Evolutionary conservation across 2,113 vertebrate genomes (phyloP).

Genomic region (Cyprinodon brontotheroides): DNA sequence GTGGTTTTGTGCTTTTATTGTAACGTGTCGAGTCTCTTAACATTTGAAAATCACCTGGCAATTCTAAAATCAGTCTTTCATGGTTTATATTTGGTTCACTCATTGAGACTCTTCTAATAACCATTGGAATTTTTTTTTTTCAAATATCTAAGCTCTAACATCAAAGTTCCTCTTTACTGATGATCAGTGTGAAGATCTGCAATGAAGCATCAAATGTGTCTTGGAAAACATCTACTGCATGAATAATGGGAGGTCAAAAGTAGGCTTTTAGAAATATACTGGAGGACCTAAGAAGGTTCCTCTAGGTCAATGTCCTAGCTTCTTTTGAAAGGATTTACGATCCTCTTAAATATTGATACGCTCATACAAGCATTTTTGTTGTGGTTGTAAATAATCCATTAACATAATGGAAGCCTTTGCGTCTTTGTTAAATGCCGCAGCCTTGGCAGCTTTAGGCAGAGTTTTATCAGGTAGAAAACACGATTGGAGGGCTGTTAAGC

Average conservation of each 20-base stretch:
- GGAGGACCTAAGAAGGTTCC: constrained; percentile 21
- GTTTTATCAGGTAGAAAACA: neutral
- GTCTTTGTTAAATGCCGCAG: neutral
- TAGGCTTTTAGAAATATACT: constrained; percentile 28
- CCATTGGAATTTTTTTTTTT: too few species aligned
- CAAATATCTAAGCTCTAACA: neutral
- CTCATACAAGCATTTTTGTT: constrained; percentile 39
- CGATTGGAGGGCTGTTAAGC: neutral
- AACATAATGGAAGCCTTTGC: constrained; percentile 44
- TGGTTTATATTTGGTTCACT: neutral
- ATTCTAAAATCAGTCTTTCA: neutral
- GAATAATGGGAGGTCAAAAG: constrained; percentile 29
- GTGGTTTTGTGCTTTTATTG: too few species aligned
- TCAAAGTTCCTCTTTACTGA: neutral
- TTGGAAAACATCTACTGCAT: constrained; percentile 2
- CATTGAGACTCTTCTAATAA: too few species aligned
- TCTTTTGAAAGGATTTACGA: constrained; percentile 35
- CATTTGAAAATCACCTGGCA: too few species aligned
- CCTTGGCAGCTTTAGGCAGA: neutral
- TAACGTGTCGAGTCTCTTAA: too few species aligned
- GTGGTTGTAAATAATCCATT: constrained; percentile 54
- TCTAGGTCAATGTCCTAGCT: neutral
- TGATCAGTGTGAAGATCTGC: neutral
- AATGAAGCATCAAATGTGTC: neutral
- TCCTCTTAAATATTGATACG: constrained; percentile 39